These are phyloP conservation scores for Callochromis pleurospilus DNA, from an alignment of 2,113 vertebrate genomes.

Conservation along the genomic window DNA sequence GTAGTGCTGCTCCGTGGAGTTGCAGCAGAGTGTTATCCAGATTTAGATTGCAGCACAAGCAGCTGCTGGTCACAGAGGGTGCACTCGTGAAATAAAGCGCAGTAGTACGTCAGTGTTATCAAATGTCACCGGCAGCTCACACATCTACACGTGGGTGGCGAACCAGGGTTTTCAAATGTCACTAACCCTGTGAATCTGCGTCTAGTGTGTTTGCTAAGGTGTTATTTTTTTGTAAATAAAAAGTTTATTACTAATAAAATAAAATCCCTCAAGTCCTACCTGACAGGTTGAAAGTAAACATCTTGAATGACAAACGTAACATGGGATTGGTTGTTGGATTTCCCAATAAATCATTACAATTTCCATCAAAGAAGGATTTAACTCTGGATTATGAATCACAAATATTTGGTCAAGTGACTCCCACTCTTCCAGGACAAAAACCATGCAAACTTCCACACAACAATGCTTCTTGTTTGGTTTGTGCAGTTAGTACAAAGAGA, in stretches of 20 bases:
- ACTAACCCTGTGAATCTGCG: background rate
- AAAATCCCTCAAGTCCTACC: background rate
- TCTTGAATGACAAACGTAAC: background rate
- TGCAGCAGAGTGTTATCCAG: background rate
- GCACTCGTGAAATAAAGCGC: background rate
- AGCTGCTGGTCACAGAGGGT: background rate
- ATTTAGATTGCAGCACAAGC: slow-evolving; percentile 8
- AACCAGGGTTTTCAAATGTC: background rate
- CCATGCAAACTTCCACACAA: accelerated
- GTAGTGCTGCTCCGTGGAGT: background rate
- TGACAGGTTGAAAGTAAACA: background rate
- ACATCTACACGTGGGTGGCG: background rate
- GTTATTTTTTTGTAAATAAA: background rate
- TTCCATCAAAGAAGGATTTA: background rate
- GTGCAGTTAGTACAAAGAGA: background rate
- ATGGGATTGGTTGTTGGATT: background rate
- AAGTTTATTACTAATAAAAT: background rate
- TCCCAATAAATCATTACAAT: background rate
- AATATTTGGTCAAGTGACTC: background rate
- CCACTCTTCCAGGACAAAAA: background rate
- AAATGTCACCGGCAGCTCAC: slow-evolving; percentile 2
- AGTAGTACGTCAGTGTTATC: background rate
- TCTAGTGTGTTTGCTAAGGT: background rate
- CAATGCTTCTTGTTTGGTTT: accelerated
- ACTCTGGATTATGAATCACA: background rate